Evolutionary conservation across 2,113 vertebrate genomes (phyloP).

Genomic region (Salvelinus alpinus): DNA sequence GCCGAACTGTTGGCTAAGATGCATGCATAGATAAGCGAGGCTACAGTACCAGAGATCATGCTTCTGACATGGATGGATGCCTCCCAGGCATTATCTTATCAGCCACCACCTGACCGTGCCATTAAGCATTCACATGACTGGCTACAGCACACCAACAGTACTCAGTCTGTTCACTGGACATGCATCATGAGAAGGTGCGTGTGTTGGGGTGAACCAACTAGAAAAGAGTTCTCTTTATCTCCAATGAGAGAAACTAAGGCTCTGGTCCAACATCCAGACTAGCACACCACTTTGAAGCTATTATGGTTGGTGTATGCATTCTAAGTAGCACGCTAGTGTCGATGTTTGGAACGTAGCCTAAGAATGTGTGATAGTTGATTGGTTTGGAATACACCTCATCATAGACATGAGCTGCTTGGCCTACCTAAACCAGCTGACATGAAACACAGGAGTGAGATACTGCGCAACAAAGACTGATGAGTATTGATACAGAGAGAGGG

Average conservation of each 20-base stretch:
- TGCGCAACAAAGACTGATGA: background rate
- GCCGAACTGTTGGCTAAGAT: conserved; percentile 42
- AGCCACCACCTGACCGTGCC: background rate
- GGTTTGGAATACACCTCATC: background rate
- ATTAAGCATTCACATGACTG: conserved; percentile 13
- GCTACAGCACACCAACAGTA: conserved; percentile 12
- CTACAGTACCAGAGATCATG: conserved; percentile 49
- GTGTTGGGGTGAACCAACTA: background rate
- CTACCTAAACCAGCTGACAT: conserved; percentile 22
- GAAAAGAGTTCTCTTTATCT: background rate
- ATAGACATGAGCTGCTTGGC: background rate
- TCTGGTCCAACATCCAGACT: no score
- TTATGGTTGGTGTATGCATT: no score
- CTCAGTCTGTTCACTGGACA: background rate
- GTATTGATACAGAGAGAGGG: conserved; percentile 9
- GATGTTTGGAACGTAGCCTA: background rate
- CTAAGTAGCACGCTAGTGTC: background rate
- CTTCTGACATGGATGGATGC: conserved; percentile 31
- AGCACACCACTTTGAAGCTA: no score
- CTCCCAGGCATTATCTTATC: conserved; percentile 12
- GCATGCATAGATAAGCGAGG: conserved; percentile 50
- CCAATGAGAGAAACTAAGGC: background rate
- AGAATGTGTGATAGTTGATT: background rate
- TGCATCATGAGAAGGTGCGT: background rate
- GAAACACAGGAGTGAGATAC: conserved; percentile 25